Percentiles rank a stretch among this genome's conserved stretches.
phyloP scores from a whole-genome alignment of 2,888 invertebrate genomes.

The Cantharis flavilabris region DNA sequence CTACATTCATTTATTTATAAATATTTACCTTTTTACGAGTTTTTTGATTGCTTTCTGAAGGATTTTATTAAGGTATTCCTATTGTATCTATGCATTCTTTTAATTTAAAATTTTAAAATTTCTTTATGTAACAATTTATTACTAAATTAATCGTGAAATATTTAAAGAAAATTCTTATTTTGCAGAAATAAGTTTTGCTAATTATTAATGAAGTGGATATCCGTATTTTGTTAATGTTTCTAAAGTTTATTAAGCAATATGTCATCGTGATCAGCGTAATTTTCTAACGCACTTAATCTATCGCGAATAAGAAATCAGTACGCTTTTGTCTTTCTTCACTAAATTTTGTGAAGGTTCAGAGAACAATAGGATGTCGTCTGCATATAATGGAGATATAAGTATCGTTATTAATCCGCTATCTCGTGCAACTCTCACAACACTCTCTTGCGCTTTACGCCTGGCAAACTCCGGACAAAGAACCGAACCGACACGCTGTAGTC shows the following conservation, averaged over 20 bases:
- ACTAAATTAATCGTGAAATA: background rate
- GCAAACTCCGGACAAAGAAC: slow-evolving; percentile 45
- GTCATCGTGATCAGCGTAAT: background rate
- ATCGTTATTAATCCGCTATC: slow-evolving; percentile 46
- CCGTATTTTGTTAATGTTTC: background rate
- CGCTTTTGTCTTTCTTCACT: slow-evolving; percentile 25
- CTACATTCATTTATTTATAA: slow-evolving; percentile 22
- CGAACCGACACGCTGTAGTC: slow-evolving; percentile 42
- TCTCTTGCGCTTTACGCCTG: slow-evolving; percentile 46
- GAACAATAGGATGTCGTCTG: slow-evolving; percentile 42
- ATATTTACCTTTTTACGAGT: slow-evolving; percentile 25
- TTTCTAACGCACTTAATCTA: slow-evolving; percentile 18
- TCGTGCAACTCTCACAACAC: slow-evolving; percentile 37
- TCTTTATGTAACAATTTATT: background rate
- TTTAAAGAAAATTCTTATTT: background rate
- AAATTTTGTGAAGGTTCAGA: slow-evolving; percentile 27
- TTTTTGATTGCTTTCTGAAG: slow-evolving; percentile 17
- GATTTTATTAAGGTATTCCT: slow-evolving; percentile 10
- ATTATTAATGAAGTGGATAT: background rate
- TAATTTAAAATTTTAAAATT: background rate
- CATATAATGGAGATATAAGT: slow-evolving; percentile 46
- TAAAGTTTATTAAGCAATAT: background rate
- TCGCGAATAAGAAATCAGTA: slow-evolving; percentile 24
- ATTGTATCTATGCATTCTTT: background rate
- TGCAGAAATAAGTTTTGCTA: background rate